Evolutionary conservation across 2,888 invertebrate genomes (phyloP).

Genomic region (Amblyjoppa proteus): DNA sequence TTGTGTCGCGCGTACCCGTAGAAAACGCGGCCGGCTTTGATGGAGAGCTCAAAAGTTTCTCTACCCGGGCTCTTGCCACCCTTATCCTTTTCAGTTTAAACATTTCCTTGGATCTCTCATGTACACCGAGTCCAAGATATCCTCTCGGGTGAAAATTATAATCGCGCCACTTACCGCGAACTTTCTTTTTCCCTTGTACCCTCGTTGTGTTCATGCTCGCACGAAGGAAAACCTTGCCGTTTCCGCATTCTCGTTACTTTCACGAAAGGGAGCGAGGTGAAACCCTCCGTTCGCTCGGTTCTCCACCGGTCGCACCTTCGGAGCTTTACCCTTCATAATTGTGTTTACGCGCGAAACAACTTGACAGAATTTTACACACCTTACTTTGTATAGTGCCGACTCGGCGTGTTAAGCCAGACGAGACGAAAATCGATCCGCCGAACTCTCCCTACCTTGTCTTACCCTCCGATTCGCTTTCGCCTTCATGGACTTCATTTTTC

Average conservation of each 20-base stretch:
- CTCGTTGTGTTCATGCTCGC: not conserved
- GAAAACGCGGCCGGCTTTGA: conserved; percentile 11
- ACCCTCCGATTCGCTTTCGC: not conserved
- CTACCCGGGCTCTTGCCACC: conserved; percentile 3
- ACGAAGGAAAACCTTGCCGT: conserved; percentile 14
- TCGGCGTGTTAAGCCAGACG: not conserved
- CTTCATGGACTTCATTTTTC: conserved; percentile 37
- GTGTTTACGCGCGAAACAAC: conserved; percentile 77
- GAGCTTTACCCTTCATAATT: conserved; percentile 73
- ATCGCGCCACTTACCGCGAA: conserved; percentile 79
- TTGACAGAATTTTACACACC: conserved; percentile 68
- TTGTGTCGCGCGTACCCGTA: conserved; percentile 3
- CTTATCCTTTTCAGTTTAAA: conserved; percentile 17
- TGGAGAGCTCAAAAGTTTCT: conserved; percentile 47
- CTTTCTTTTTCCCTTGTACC: not conserved
- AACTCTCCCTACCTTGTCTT: conserved; percentile 29
- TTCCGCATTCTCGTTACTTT: conserved; percentile 45
- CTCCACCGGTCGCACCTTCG: conserved; percentile 37
- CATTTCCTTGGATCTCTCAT: conserved; percentile 13
- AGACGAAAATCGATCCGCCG: conserved; percentile 1
- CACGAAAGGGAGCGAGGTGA: conserved; percentile 56
- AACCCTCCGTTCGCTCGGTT: conserved; percentile 65
- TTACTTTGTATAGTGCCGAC: conserved; percentile 72
- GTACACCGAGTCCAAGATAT: conserved; percentile 12
- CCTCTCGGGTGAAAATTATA: conserved; percentile 76